A percentile compares a stretch with the other conserved stretches of the same genome.
Conservation (phyloP, 2,113 vertebrate species). For the Carassius gibelio region DNA sequence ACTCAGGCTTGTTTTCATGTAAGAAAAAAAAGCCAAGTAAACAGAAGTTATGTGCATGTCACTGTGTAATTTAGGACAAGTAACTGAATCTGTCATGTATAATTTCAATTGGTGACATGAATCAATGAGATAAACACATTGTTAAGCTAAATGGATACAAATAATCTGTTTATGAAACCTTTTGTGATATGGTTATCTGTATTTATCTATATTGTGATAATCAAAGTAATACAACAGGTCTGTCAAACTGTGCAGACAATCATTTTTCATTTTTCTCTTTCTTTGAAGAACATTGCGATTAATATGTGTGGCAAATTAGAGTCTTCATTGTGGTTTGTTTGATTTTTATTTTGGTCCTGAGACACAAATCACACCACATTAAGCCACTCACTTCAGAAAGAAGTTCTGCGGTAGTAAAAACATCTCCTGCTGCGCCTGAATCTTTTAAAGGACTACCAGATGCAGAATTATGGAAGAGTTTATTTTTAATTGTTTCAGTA, state of each 20-base stretch:
- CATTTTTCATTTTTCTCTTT: background rate
- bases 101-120: background rate
- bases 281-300: background rate
- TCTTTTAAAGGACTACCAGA: slow-evolving; percentile 56
- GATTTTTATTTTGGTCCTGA: slow-evolving; percentile 63
- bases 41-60: background rate
- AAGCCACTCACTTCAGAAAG: slow-evolving; percentile 68
- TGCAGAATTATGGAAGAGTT: slow-evolving; percentile 29
- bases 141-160: background rate
- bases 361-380: slow-evolving; percentile 72
- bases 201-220: background rate
- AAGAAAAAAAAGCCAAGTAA: background rate
- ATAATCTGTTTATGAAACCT: background rate
- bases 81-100: background rate
- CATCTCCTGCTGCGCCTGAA: slow-evolving; percentile 65
- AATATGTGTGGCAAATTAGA: slow-evolving; percentile 58
- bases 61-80: background rate
- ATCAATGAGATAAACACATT: background rate
- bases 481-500: slow-evolving; percentile 65
- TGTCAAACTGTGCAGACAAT: background rate
- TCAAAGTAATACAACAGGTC: background rate
- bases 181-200: background rate
- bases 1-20: background rate
- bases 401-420: slow-evolving; percentile 66
- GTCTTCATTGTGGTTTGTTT: slow-evolving; percentile 59